Evolutionary conservation across 1,140 invertebrate species (phyloP).

Genomic region (Panagrolaimus sp.): DNA sequence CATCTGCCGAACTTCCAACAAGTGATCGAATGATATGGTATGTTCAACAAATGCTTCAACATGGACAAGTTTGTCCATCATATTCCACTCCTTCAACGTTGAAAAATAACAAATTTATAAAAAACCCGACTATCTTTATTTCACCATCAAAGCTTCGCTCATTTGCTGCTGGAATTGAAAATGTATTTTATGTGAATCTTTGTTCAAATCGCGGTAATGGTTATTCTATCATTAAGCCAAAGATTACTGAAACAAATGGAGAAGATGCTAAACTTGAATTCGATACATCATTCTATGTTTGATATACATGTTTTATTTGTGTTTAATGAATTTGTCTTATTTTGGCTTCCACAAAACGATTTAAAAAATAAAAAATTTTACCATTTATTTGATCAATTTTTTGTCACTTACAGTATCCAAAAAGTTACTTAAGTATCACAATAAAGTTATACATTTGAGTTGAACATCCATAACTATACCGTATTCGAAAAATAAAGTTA

Average conservation of each 20-base stretch:
- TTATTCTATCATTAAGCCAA: not conserved
- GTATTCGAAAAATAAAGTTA: too few relatives aligned
- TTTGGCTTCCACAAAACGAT: too few relatives aligned
- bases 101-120: not conserved
- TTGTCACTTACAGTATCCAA: too few relatives aligned
- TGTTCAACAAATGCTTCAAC: not conserved
- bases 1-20: not conserved
- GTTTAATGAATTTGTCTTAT: too few relatives aligned
- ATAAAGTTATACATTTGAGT: too few relatives aligned
- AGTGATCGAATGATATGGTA: conserved; percentile 4
- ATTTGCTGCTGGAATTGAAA: conserved; percentile 2
- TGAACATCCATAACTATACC: too few relatives aligned
- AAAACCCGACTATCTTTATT: not conserved
- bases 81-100: not conserved
- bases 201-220: not conserved
- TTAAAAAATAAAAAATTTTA: too few relatives aligned
- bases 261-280: not conserved
- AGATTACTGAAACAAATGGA: not conserved
- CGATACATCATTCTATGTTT: not conserved
- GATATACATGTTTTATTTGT: too few relatives aligned
- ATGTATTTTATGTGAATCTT: not conserved
- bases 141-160: not conserved
- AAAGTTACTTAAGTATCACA: too few relatives aligned
- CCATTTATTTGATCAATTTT: too few relatives aligned
- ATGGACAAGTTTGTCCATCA: not conserved